These are phyloP conservation scores for Dasypogon diadema DNA, from an alignment of 2,888 invertebrate genomes.

Conservation along the genomic window DNA sequence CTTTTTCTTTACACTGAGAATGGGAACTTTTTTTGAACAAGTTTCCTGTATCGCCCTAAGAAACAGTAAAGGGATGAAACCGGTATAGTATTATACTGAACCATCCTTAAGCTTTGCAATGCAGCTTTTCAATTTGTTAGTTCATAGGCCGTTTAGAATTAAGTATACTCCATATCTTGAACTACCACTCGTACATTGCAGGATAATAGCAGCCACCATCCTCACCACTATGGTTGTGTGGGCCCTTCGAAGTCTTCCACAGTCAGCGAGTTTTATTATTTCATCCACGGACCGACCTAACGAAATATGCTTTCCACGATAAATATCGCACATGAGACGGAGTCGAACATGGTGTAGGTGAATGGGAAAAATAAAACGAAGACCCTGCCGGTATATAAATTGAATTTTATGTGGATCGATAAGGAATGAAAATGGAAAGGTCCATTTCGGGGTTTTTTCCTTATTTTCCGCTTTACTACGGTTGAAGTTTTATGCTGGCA, in stretches of 20 bases:
- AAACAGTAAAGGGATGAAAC: constrained; percentile 28
- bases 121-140: constrained; percentile 2
- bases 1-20: constrained; percentile 4
- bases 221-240: neutral
- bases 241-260: neutral
- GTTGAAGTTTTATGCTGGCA: constrained; percentile 1
- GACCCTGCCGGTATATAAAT: constrained; percentile 54
- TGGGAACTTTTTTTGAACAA: constrained; percentile 34
- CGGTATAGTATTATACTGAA: constrained; percentile 12
- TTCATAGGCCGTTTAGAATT: constrained; percentile 9
- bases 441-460: constrained; percentile 7
- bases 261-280: constrained; percentile 47
- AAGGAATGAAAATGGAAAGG: constrained; percentile 53
- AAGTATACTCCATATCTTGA: constrained; percentile 19
- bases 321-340: constrained; percentile 53
- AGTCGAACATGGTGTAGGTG: constrained; percentile 44
- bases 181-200: constrained; percentile 44
- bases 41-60: constrained; percentile 10
- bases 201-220: neutral
- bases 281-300: constrained; percentile 54
- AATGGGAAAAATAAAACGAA: constrained; percentile 46
- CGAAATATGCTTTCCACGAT: constrained; percentile 57
- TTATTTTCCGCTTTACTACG: constrained; percentile 37
- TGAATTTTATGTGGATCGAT: constrained; percentile 55
- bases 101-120: neutral